Percentiles rank a stretch among this genome's conserved stretches.
Conservation (phyloP, 2,113 vertebrate species). For the Ramphastos sulfuratus region DNA sequence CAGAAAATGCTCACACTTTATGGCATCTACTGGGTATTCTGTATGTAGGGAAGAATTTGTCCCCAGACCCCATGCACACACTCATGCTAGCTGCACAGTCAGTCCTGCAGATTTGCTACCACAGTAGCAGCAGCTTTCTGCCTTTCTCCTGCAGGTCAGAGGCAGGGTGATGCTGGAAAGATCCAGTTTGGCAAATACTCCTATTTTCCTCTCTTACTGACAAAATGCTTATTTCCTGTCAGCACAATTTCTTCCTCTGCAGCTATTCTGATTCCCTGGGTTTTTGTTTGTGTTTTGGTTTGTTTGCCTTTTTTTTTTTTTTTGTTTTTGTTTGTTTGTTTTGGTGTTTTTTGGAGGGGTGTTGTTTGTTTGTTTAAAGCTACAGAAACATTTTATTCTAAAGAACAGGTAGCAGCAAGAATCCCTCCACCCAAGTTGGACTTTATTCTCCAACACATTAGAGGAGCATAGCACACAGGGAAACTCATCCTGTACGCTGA, state of each 20-base stretch:
- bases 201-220: background rate
- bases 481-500: background rate
- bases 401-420: background rate
- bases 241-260: background rate
- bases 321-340: background rate
- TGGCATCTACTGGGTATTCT: background rate
- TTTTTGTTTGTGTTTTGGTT: too few relatives aligned
- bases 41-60: background rate
- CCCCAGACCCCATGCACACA: fast-evolving
- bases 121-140: background rate
- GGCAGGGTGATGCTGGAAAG: background rate
- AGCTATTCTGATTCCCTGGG: background rate
- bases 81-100: background rate
- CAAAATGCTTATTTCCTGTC: background rate
- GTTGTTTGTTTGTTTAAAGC: background rate
- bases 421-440: background rate
- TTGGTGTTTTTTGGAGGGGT: background rate
- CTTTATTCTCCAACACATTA: background rate
- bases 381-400: background rate
- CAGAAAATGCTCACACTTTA: background rate
- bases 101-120: background rate
- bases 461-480: background rate
- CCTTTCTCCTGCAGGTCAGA: background rate
- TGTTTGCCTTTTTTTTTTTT: too few relatives aligned
- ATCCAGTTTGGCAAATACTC: background rate